These are phyloP conservation scores for Plectropomus leopardus DNA, from an alignment of 2,113 vertebrate species.

Conservation along the genomic window DNA sequence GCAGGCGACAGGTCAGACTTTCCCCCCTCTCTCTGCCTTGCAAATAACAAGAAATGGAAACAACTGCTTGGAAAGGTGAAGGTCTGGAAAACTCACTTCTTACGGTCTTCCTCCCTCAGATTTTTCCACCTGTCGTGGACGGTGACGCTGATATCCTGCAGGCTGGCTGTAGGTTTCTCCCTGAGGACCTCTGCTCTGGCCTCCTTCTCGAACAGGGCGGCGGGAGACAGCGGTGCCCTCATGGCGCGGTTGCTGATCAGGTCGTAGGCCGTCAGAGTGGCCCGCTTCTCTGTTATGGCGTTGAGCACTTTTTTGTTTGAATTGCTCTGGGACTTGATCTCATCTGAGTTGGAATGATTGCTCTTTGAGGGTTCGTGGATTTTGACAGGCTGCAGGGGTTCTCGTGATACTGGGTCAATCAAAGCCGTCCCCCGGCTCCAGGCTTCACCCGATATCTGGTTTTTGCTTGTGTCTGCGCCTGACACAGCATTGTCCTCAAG, in stretches of 20 bases:
- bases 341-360: slow-evolving; percentile 19
- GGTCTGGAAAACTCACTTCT: slow-evolving; percentile 92
- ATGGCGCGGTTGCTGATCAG: slow-evolving; percentile 89
- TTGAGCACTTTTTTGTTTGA: slow-evolving; percentile 80
- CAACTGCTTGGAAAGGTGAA: slow-evolving; percentile 76
- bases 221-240: slow-evolving; percentile 89
- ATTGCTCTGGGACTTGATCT: slow-evolving; percentile 60
- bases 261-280: slow-evolving; percentile 90
- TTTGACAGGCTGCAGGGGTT: slow-evolving; percentile 88
- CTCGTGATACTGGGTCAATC: slow-evolving; percentile 75
- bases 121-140: slow-evolving; percentile 91
- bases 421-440: slow-evolving; percentile 91
- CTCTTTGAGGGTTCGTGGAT: slow-evolving; percentile 79
- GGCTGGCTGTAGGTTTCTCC: slow-evolving; percentile 86
- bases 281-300: slow-evolving; percentile 87
- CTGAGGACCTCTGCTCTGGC: slow-evolving; percentile 84
- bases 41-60: slow-evolving; percentile 86
- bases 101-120: slow-evolving; percentile 88
- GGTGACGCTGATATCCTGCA: slow-evolving; percentile 86
- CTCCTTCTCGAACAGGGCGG: slow-evolving; percentile 89
- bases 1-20: slow-evolving; percentile 65
- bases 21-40: slow-evolving; percentile 41
- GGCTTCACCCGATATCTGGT: slow-evolving; percentile 83
- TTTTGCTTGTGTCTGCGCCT: slow-evolving; percentile 51
- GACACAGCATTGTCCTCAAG: neutral